Evolutionary conservation across 1,140 invertebrate species (phyloP), one percentile per base, ranked within the genome.

Genomic region (Lamellibrachia luymesi): DNA sequence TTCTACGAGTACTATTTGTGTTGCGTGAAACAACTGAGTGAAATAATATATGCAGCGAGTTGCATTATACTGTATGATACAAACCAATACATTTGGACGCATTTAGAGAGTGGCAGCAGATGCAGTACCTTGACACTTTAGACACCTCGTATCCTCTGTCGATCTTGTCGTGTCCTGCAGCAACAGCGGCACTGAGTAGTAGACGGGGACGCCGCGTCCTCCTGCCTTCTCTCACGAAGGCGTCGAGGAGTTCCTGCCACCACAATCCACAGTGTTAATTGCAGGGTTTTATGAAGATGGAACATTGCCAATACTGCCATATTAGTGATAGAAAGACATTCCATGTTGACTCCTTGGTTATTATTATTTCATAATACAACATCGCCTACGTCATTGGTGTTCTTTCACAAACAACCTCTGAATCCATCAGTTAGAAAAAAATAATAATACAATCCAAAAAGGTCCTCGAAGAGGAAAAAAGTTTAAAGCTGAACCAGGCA

Each of bases 101-200:
- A 56, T 56, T 56, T 80, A 22, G 25, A 22, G 64, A 80, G 25
- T 80, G 64, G 4, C 64, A 22, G 64, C 13, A 10, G 50, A 52
- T 51, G 96, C 96, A 97, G 97, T 96, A 98, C 97, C 98, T 98
- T 95, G 98, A 98, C 25, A 99, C 96, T 94, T 97, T 97, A 38
- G 97, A 97, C 50, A 99, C 97, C 94, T 99, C 98, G 95, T 98
- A 99, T 94, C 98, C 98, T 96, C 98, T 98, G 95, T 99, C 98
- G 91, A 99, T 98, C 95, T 99, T 98, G 95, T 98, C 98, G 93
- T 98, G 98, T 51, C 98, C 98, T 38, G 98, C 98, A 0, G 98
- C 98, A 4, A 95, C 95, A 22, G 95, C 95, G 25, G 92, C 98
- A 0, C 96, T 94, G 22, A 97, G 92, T 49, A 96, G 92, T 0